Evolutionary conservation across 1,140 invertebrate genomes (phyloP).

Genomic region (Radopholus similis): DNA sequence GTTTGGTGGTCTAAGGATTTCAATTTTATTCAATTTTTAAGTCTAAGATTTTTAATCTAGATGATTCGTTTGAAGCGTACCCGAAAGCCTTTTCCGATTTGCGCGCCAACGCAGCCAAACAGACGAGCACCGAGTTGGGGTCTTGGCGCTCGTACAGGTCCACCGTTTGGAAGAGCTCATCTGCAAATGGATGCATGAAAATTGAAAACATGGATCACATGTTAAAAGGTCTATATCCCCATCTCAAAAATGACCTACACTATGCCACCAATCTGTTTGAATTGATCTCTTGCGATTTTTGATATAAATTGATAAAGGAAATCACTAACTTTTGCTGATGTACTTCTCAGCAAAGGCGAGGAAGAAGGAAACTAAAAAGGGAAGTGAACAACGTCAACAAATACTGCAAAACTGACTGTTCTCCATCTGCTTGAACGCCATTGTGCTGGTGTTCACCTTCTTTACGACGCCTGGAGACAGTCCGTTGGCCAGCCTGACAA

Average conservation of each 20-base stretch:
- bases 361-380: slow-evolving; percentile 54
- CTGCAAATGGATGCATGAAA: too few relatives aligned
- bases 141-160: slow-evolving; percentile 55
- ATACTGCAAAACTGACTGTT: too few relatives aligned
- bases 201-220: too few relatives aligned
- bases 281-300: too few relatives aligned
- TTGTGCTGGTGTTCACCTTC: slow-evolving; percentile 49
- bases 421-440: slow-evolving; percentile 59
- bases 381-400: too few relatives aligned
- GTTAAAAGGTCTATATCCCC: too few relatives aligned
- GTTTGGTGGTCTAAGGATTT: not conserved
- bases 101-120: slow-evolving; percentile 45
- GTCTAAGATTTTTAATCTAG: not conserved
- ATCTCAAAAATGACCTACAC: too few relatives aligned
- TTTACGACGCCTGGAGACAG: slow-evolving; percentile 43
- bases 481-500: slow-evolving; percentile 48
- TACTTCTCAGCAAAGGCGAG: slow-evolving; percentile 47
- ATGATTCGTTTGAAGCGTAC: not conserved
- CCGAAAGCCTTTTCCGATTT: slow-evolving; percentile 43
- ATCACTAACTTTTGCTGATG: slow-evolving; percentile 37
- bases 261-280: too few relatives aligned
- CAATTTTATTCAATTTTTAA: not conserved
- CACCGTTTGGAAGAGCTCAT: slow-evolving; percentile 54
- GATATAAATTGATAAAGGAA: too few relatives aligned
- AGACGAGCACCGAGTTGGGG: slow-evolving; percentile 54